Evolutionary conservation across 1,140 invertebrate genomes (phyloP).

Genomic region (Coelopa frigida): DNA sequence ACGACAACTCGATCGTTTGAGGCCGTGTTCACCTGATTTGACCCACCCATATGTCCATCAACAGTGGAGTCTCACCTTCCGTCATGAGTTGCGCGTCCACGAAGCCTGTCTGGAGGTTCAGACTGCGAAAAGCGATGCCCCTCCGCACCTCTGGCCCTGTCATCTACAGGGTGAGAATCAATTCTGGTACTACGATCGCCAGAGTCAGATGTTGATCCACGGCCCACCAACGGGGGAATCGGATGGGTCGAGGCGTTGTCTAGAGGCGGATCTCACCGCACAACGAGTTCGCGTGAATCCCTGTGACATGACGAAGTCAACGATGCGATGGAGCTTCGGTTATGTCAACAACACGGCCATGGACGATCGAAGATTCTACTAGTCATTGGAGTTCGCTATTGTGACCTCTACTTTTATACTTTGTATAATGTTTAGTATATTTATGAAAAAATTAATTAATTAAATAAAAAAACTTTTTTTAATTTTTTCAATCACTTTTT

Average conservation of each 20-base stretch:
- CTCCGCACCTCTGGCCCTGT: conserved; percentile 67
- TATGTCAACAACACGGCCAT: conserved; percentile 24
- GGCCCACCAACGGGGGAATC: conserved; percentile 8
- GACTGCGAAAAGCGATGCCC: conserved; percentile 55
- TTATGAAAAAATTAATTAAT: no score
- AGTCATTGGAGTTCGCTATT: no score
- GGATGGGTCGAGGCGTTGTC: conserved; percentile 21
- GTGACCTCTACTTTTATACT: no score
- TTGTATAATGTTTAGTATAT: no score
- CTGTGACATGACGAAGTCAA: conserved; percentile 20
- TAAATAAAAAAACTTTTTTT: no score
- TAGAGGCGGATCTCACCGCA: conserved; percentile 17
- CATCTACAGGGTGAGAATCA: conserved; percentile 87
- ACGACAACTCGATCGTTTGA: conserved; percentile 50
- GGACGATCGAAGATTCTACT: no score
- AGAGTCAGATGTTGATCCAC: conserved; percentile 19
- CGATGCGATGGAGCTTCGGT: conserved; percentile 33
- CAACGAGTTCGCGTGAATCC: conserved; percentile 3
- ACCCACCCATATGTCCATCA: conserved; percentile 50
- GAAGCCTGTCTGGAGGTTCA: conserved; percentile 84
- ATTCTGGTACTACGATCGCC: conserved; percentile 77
- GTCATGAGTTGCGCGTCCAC: conserved; percentile 77
- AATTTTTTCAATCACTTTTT: conserved; percentile 26
- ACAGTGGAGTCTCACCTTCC: conserved; percentile 71
- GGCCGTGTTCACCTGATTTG: conserved; percentile 46